Evolutionary conservation across 2,113 vertebrate species (phyloP).

Genomic region (Datnioides undecimradiatus): DNA sequence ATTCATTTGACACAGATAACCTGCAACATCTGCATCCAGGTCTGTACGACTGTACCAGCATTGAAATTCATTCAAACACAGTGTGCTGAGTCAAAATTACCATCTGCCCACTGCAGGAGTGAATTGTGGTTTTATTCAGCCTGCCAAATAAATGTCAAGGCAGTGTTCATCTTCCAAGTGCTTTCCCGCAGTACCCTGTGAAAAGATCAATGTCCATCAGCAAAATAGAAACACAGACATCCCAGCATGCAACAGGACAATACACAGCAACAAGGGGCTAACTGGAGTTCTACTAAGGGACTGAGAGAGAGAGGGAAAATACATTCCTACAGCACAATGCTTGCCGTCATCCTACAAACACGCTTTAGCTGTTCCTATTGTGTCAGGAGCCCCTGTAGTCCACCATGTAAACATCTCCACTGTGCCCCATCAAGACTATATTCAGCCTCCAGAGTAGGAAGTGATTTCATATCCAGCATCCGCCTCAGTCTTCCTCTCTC

Average conservation of each 20-base stretch:
- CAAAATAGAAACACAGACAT: conserved; percentile 29
- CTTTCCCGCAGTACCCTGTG: conserved; percentile 37
- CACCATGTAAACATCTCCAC: conserved; percentile 74
- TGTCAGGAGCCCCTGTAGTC: conserved; percentile 60
- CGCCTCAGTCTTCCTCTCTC: conserved; percentile 75
- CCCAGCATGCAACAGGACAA: conserved; percentile 58
- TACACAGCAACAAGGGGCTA: conserved; percentile 26
- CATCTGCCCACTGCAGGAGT: neutral
- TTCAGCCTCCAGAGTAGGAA: conserved; percentile 73
- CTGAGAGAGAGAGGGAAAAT: conserved; percentile 16
- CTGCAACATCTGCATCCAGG: conserved; percentile 59
- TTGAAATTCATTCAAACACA: conserved; percentile 7
- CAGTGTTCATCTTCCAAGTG: conserved; percentile 5
- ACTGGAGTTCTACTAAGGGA: conserved; percentile 6
- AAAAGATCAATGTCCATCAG: conserved; percentile 1
- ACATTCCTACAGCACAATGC: conserved; percentile 54
- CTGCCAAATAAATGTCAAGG: conserved; percentile 36
- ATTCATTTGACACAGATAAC: conserved; percentile 66
- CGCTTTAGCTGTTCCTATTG: conserved; percentile 61
- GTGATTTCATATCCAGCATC: conserved; percentile 76
- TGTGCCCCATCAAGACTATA: conserved; percentile 61
- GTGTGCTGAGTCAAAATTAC: neutral
- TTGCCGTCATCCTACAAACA: conserved; percentile 66
- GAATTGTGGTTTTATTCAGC: conserved; percentile 8
- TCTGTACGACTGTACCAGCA: conserved; percentile 4